Evolutionary conservation across 2,888 invertebrate genomes (phyloP), one percentile per base, ranked within the genome.

Genomic region (Pandemis heparana): DNA sequence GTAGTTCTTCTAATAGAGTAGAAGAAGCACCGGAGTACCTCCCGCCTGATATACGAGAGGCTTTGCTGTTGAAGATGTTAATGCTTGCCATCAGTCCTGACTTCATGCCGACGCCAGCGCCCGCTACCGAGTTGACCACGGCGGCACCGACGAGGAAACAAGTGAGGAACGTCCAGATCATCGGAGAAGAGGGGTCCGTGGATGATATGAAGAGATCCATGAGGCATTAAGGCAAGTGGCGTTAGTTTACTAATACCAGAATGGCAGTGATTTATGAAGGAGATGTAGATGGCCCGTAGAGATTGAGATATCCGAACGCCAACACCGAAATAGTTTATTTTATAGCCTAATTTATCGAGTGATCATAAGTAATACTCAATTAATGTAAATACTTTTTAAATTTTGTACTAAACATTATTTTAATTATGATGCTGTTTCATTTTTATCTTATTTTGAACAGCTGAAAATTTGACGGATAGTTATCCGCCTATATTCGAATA

Each of bases 51-150:
- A 95, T 97, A 18, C 92, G 97, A 74, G 97, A 97, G 85, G 96
- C 96, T 82, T 88, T 97, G 51, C 87, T 97, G 9, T 85, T 97
- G 80, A 95, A 96, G 81, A 97, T 97, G 97, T 88, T 97, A 43
- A 96, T 97, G 83, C 85, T 97, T 74, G 97, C 97, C 0, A 96
- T 97, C 77, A 96, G 96, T 83, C 95, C 96, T 8, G 96, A 96
- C 80, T 92, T 86, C 76, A 85, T 90, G 84, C 91, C 95, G 51
- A 88, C 94, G 1, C 88, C 90, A 5, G 87, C 89, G 0, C 91
- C 95, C 0, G 88, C 83, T 56, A 94, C 94, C 0, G 92, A 92
- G 79, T 82, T 95, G 66, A 94, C 95, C 23, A 94, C 94, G 3
- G 92, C 95, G 1, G 89, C 95, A 72, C 92, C 96, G 77, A 75